Evolutionary conservation across 2,888 invertebrate species (phyloP), one percentile per base, ranked within the genome.

Genomic region (Scrobipalpa atriplicella): DNA sequence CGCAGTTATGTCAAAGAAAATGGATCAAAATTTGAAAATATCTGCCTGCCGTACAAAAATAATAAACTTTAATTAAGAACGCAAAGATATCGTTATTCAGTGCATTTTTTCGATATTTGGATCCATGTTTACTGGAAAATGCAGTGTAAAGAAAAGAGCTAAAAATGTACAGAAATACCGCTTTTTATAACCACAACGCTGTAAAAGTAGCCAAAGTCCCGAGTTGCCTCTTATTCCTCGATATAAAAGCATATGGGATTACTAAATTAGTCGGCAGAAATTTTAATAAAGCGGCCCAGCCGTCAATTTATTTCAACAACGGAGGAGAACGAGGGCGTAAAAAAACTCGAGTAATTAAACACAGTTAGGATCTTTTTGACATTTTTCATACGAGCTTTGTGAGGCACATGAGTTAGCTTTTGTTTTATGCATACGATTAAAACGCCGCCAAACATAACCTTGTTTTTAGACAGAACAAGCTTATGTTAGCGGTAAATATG

Each of bases 231-330:
- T 67, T 58, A 38, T 62, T 58, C 18, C 29, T 11, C 21, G 61
- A 67, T 38, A 54, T 51, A 66, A 66, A 66, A 66, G 43, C 10
- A 36, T 38, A 60, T 69, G 71, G 71, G 71, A 73, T 75, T 75
- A 75, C 70, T 39, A 70, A 80, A 80, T 86, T 81, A 83, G 80
- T 73, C 71, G 65, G 75, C 77, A 75, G 75, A 81, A 77, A 74
- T 69, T 67, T 61, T 73, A 73, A 77, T 78, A 79, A 78, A 78
- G 72, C 56, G 67, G 66, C 70, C 68, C 65, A 68, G 66, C 66
- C 65, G 62, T 67, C 72, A 72, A 78, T 79, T 73, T 76, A 75
- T 69, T 58, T 69, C 52, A 71, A 76, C 74, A 77, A 78, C 71
- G 74, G 64, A 64, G 51, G 67, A 71, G 70, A 71, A 36, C 54